Evolutionary conservation across 2,113 vertebrate species (phyloP).

Genomic region (Tupaia chinensis): DNA sequence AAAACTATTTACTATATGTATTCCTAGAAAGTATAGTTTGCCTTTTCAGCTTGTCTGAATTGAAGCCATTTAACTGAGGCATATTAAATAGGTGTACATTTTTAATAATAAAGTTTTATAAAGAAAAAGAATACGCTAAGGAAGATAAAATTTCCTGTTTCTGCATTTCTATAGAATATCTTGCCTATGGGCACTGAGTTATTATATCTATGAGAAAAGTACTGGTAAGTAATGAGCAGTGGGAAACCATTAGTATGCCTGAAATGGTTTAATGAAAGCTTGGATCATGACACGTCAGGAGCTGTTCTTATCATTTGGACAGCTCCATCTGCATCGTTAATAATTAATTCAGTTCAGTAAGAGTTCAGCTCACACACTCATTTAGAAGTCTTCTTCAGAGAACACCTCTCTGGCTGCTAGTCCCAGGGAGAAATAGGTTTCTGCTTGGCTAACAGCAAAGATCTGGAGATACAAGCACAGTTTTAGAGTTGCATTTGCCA

Average conservation of each 20-base stretch:
- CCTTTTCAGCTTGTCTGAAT: slow-evolving; percentile 44
- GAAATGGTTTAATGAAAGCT: slow-evolving; percentile 96
- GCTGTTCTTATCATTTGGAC: slow-evolving; percentile 98
- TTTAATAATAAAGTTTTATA: slow-evolving; percentile 47
- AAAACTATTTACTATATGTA: neutral
- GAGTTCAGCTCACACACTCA: slow-evolving; percentile 94
- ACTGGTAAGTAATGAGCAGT: slow-evolving; percentile 96
- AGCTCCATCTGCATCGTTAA: slow-evolving; percentile 99
- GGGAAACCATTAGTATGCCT: slow-evolving; percentile 97
- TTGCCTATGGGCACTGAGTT: slow-evolving; percentile 91
- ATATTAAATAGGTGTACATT: slow-evolving; percentile 43
- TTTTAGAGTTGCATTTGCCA: slow-evolving; percentile 89
- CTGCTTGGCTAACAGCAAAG: slow-evolving; percentile 95
- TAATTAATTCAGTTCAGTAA: slow-evolving; percentile 99
- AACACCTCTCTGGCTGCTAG: slow-evolving; percentile 87
- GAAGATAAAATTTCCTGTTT: slow-evolving; percentile 84
- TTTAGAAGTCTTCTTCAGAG: slow-evolving; percentile 93
- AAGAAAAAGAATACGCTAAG: slow-evolving; percentile 69
- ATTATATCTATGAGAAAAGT: slow-evolving; percentile 97
- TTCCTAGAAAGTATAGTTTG: slow-evolving; percentile 26
- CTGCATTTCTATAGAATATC: slow-evolving; percentile 84
- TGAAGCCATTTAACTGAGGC: slow-evolving; percentile 10
- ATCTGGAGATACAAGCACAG: slow-evolving; percentile 91
- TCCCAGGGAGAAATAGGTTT: slow-evolving; percentile 93
- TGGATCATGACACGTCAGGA: slow-evolving; percentile 98